Evolutionary conservation across 1,140 invertebrate genomes (phyloP).

Genomic region (Contarinia nasturtii): DNA sequence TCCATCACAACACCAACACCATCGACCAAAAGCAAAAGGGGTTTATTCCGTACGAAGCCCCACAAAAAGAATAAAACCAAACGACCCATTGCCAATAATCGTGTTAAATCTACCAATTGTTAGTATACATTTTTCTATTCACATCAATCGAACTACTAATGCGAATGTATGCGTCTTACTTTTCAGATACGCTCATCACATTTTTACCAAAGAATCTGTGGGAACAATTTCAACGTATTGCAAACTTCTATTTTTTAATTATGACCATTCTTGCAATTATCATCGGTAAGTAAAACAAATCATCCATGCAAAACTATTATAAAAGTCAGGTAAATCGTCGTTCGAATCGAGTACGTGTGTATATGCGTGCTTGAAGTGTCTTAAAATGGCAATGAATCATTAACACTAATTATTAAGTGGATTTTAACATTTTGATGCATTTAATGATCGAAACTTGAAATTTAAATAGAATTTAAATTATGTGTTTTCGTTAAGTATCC

Average conservation of each 20-base stretch:
- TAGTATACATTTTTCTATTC: too few relatives aligned
- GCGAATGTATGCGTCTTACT: too few relatives aligned
- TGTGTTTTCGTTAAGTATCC: background rate
- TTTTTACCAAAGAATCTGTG: conserved; percentile 70
- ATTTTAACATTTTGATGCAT: too few relatives aligned
- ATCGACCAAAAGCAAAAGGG: background rate
- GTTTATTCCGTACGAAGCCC: background rate
- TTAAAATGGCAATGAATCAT: background rate
- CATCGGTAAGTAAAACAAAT: conserved; percentile 30
- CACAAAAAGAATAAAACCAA: background rate
- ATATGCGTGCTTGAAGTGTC: too few relatives aligned
- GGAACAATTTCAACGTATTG: conserved; percentile 66
- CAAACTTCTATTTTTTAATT: conserved; percentile 71
- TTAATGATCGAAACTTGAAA: too few relatives aligned
- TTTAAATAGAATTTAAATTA: background rate
- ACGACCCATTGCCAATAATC: conserved; percentile 22
- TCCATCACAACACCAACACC: background rate
- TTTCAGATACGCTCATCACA: conserved; percentile 42
- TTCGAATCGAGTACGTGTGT: too few relatives aligned
- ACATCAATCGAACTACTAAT: too few relatives aligned
- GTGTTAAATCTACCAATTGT: conserved; percentile 44
- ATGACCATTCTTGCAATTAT: conserved; percentile 43
- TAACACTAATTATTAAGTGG: background rate
- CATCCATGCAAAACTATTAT: too few relatives aligned
- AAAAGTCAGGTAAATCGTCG: too few relatives aligned